These are phyloP conservation scores for Hypena proboscidalis DNA, from an alignment of 2,888 invertebrate species.

Conservation along the genomic window DNA sequence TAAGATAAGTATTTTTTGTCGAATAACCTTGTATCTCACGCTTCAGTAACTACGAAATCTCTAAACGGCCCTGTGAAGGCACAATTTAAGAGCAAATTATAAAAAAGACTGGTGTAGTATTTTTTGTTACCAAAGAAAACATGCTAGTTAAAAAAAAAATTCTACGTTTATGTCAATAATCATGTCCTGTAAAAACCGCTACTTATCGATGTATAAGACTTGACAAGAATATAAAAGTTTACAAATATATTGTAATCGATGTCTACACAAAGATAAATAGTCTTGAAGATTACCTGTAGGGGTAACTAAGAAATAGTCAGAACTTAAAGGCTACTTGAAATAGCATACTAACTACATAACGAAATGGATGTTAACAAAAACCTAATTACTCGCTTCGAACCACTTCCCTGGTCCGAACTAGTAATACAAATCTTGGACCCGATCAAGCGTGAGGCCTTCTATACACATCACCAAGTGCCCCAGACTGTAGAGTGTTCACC, in stretches of 20 bases:
- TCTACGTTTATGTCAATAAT: too few relatives aligned
- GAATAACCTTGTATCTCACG: conserved; percentile 69
- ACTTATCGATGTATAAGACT: too few relatives aligned
- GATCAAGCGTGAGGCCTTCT: conserved; percentile 74
- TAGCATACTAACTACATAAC: conserved; percentile 12
- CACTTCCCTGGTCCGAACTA: conserved; percentile 70
- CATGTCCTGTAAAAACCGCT: too few relatives aligned
- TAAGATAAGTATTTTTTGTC: conserved; percentile 56
- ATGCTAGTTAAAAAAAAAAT: conserved; percentile 1
- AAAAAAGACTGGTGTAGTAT: conserved; percentile 22
- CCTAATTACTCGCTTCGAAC: conserved; percentile 63
- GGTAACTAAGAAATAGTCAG: not conserved
- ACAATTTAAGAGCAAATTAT: conserved; percentile 19
- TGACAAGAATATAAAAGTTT: too few relatives aligned
- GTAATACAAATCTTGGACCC: conserved; percentile 74
- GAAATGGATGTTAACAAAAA: conserved; percentile 57
- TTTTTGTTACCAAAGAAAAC: conserved; percentile 15
- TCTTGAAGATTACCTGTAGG: too few relatives aligned
- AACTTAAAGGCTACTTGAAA: conserved; percentile 2
- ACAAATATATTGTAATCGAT: too few relatives aligned
- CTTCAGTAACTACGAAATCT: conserved; percentile 68
- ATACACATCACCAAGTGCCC: conserved; percentile 60
- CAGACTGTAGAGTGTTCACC: conserved; percentile 42
- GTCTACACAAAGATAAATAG: too few relatives aligned
- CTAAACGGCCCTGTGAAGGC: conserved; percentile 43